These are phyloP conservation scores for Eumacrocentrus americanus DNA, from an alignment of 2,888 invertebrate genomes.

Conservation along the genomic window DNA sequence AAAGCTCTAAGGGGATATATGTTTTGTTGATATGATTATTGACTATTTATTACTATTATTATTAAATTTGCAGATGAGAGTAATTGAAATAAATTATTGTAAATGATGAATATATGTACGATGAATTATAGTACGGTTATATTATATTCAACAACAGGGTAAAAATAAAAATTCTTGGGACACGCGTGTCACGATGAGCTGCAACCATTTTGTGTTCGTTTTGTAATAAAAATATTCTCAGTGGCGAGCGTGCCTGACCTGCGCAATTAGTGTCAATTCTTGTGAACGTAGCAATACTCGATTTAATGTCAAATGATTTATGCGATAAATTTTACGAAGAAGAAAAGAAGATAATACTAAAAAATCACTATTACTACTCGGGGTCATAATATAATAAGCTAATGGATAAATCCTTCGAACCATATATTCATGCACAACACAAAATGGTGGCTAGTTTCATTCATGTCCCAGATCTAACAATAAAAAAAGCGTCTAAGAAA, in stretches of 20 bases:
- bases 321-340: conserved; percentile 17
- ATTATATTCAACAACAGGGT: conserved; percentile 61
- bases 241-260: conserved; percentile 31
- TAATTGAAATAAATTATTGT: conserved; percentile 38
- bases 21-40: conserved; percentile 39
- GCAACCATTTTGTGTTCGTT: conserved; percentile 53
- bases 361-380: conserved; percentile 10
- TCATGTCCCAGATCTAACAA: conserved; percentile 43
- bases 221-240: conserved; percentile 30
- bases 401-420: conserved; percentile 5
- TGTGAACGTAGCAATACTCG: conserved; percentile 51
- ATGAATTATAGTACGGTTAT: conserved; percentile 49
- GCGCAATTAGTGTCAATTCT: conserved; percentile 49
- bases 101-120: conserved; percentile 45
- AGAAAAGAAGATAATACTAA: conserved; percentile 22
- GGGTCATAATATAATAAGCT: conserved; percentile 1
- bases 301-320: conserved; percentile 16
- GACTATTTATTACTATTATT: conserved; percentile 41
- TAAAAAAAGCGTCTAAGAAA: conserved; percentile 27
- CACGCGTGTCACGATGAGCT: conserved; percentile 45
- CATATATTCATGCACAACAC: neutral
- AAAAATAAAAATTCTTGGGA: conserved; percentile 43
- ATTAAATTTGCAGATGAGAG: conserved; percentile 33
- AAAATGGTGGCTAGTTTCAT: conserved; percentile 53
- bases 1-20: conserved; percentile 30